These are phyloP conservation scores for Plebejus argus DNA, from an alignment of 2,888 invertebrate genomes.

Conservation along the genomic window DNA sequence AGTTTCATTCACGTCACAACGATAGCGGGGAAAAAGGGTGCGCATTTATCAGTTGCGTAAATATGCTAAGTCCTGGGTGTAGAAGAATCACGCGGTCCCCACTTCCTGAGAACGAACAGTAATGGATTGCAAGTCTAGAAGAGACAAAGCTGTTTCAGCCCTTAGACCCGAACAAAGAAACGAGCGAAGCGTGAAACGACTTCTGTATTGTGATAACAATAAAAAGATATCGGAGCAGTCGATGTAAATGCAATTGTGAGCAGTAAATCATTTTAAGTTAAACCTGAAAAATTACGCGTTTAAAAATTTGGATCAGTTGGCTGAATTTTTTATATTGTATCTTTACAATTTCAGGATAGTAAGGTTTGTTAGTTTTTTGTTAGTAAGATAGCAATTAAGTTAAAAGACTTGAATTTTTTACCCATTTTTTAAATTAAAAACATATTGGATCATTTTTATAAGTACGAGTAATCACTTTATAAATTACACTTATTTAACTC, in stretches of 20 bases:
- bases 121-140: slow-evolving; percentile 78
- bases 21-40: slow-evolving; percentile 69
- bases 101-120: slow-evolving; percentile 45
- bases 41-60: slow-evolving; percentile 71
- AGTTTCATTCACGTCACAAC: slow-evolving; percentile 60
- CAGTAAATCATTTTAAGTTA: background rate
- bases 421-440: too few relatives aligned
- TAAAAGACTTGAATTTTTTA: too few relatives aligned
- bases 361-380: too few relatives aligned
- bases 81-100: slow-evolving; percentile 44
- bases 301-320: background rate
- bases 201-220: slow-evolving; percentile 10
- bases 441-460: too few relatives aligned
- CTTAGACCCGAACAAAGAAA: slow-evolving; percentile 46
- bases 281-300: slow-evolving; percentile 7
- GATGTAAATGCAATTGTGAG: slow-evolving; percentile 22
- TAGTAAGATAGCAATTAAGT: too few relatives aligned
- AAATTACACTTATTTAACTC: too few relatives aligned
- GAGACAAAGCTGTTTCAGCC: slow-evolving; percentile 72
- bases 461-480: too few relatives aligned
- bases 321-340: too few relatives aligned
- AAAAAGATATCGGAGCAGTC: slow-evolving; percentile 7
- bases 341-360: too few relatives aligned
- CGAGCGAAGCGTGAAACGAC: slow-evolving; percentile 43
- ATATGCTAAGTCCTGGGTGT: slow-evolving; percentile 71